These are phyloP conservation scores for Campoplex capitator DNA, from an alignment of 2,888 invertebrate genomes.

Conservation along the genomic window DNA sequence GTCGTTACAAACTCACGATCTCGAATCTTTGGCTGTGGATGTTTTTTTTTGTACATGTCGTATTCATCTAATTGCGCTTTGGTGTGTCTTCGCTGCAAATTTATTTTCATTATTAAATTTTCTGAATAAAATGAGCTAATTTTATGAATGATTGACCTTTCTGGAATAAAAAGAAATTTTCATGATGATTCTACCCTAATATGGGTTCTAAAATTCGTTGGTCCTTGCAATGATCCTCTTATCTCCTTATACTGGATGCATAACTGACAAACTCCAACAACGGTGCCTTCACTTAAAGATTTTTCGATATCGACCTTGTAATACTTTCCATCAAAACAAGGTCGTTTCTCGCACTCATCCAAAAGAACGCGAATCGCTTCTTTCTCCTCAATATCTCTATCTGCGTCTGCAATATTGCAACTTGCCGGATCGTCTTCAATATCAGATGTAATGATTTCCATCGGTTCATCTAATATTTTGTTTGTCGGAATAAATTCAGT, in stretches of 20 bases:
- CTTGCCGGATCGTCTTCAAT: no score
- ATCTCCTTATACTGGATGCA: neutral
- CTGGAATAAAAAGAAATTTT: neutral
- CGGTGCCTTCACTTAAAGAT: neutral
- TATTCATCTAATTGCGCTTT: neutral
- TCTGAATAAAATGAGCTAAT: neutral
- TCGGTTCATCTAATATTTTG: no score
- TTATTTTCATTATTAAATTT: slow-evolving; percentile 4
- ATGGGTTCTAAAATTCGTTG: slow-evolving; percentile 8
- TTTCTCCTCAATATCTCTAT: no score
- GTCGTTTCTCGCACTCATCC: no score
- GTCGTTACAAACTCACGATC: slow-evolving; percentile 12
- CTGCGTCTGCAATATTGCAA: no score
- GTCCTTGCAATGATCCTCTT: neutral
- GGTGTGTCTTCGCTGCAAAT: slow-evolving; percentile 29
- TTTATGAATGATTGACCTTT: neutral
- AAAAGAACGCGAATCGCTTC: no score
- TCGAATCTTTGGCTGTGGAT: neutral
- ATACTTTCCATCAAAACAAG: slow-evolving; percentile 2
- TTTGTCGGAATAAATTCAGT: no score
- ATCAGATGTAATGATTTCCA: no score
- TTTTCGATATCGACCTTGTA: neutral
- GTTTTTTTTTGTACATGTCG: slow-evolving; percentile 8
- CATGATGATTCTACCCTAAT: neutral
- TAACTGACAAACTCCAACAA: slow-evolving; percentile 8